Percentiles rank a stretch among this genome's conserved stretches.
Evolutionary conservation across 1,140 invertebrate genomes (phyloP).

Genomic region (Pissodes strobi): DNA sequence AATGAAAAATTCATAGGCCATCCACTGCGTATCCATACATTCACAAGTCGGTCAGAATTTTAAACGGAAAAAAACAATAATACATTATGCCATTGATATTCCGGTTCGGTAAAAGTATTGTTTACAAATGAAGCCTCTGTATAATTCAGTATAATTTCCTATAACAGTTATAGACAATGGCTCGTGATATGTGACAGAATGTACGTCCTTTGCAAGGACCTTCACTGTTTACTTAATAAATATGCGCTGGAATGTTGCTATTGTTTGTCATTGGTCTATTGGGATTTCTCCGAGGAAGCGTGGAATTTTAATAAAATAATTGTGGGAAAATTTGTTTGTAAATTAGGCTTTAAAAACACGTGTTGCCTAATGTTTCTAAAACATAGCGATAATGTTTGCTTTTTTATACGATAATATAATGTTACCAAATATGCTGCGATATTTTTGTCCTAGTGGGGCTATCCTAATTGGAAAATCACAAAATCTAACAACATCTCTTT

Average conservation of each 20-base stretch:
- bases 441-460: too few relatives aligned
- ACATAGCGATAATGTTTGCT: too few relatives aligned
- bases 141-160: constrained; percentile 33
- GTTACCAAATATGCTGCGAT: too few relatives aligned
- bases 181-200: constrained; percentile 36
- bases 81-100: constrained; percentile 32
- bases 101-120: constrained; percentile 33
- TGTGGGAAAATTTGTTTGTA: constrained; percentile 5
- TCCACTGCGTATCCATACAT: constrained; percentile 2
- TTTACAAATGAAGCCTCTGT: constrained; percentile 40
- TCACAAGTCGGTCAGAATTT: constrained; percentile 5
- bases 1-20: constrained; percentile 22
- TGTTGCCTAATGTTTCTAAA: too few relatives aligned
- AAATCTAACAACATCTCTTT: too few relatives aligned
- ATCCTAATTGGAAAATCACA: too few relatives aligned
- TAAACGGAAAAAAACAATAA: constrained; percentile 20
- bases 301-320: constrained; percentile 14
- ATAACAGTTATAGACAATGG: constrained; percentile 38
- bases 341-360: too few relatives aligned
- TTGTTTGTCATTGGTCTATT: constrained; percentile 21
- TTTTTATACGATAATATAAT: too few relatives aligned
- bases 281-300: constrained; percentile 10
- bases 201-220: constrained; percentile 48
- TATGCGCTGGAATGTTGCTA: constrained; percentile 35
- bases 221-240: constrained; percentile 41